A percentile compares a stretch with the other conserved stretches of the same genome.
These are phyloP conservation scores for Coptodon bakossiorum DNA, from an alignment of 2,113 vertebrate genomes.

Conservation along the genomic window DNA sequence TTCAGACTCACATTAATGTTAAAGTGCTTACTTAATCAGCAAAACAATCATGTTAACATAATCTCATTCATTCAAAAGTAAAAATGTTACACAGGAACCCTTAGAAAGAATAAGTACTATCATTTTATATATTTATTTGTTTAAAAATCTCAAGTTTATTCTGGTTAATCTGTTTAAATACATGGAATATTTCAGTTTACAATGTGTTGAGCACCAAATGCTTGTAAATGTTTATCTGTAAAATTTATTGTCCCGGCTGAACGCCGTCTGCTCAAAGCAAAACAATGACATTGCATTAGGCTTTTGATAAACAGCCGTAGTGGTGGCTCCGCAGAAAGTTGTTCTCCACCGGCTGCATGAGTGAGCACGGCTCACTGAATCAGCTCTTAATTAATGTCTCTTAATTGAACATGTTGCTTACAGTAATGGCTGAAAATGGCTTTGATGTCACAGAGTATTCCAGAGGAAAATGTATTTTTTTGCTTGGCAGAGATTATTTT, in stretches of 20 bases:
- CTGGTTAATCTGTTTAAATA: not conserved
- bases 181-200: not conserved
- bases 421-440: not conserved
- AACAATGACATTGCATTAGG: conserved; percentile 11
- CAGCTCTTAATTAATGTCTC: conserved; percentile 18
- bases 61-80: not conserved
- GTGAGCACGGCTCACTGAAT: not conserved
- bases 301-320: conserved; percentile 25
- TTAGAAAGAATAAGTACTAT: not conserved
- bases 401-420: not conserved
- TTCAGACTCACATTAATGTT: not conserved
- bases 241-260: conserved; percentile 3
- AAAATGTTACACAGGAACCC: not conserved
- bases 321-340: not conserved
- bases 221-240: conserved; percentile 22
- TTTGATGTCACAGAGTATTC: not conserved
- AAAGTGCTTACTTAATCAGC: not conserved
- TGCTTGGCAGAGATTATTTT: not conserved
- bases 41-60: not conserved
- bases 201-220: not conserved
- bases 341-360: not conserved
- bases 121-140: not conserved
- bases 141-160: not conserved
- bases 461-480: not conserved
- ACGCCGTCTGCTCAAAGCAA: not conserved